Conservation (phyloP, 35 echinoderm and acorn worm genomes). For the Patiria miniata region DNA sequence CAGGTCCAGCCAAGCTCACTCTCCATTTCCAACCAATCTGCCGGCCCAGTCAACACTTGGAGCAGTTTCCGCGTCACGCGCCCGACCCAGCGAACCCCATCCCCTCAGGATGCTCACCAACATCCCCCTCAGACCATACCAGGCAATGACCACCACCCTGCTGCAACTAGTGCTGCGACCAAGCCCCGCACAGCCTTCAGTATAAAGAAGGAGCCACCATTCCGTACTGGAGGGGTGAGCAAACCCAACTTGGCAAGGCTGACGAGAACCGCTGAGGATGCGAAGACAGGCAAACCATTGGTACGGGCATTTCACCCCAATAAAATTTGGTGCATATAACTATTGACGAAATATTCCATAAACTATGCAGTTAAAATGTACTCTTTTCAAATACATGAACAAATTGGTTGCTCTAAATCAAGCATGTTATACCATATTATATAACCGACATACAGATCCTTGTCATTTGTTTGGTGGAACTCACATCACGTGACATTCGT, state of each 20-base stretch:
- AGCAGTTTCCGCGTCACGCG: slow-evolving; percentile 8
- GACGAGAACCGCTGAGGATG: background rate
- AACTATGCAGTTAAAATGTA: no score
- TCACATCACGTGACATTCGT: no score
- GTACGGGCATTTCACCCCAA: no score
- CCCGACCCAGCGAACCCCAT: background rate
- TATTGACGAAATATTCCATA: no score
- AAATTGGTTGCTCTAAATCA: no score
- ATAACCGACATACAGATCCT: no score
- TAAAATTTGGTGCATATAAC: no score
- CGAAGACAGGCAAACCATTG: background rate
- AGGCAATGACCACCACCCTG: background rate
- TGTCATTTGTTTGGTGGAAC: no score
- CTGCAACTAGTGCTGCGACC: background rate
- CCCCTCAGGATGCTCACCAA: background rate
- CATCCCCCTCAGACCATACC: background rate
- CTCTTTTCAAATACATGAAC: no score
- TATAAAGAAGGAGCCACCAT: background rate
- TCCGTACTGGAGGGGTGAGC: background rate
- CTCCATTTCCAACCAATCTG: background rate
- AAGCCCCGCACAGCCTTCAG: background rate
- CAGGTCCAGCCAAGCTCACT: no score
- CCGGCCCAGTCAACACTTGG: background rate
- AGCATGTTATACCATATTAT: no score
- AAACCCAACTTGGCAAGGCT: slow-evolving; percentile 35